phyloP scores from a whole-genome alignment of 92 coral and sea anemone genomes.

The Palythoa heliodiscus region DNA sequence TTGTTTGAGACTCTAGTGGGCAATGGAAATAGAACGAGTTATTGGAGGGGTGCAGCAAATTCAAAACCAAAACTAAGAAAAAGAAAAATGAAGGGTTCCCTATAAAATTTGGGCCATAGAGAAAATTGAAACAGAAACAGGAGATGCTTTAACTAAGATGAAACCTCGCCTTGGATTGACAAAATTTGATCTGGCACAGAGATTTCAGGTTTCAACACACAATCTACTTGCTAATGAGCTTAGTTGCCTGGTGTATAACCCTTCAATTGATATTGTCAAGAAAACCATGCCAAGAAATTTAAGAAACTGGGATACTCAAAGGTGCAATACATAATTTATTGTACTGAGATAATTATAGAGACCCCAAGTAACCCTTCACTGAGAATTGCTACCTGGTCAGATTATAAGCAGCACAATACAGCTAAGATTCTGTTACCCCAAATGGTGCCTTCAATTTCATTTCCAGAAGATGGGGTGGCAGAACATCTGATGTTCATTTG shows the following conservation, averaged over 20 bases:
- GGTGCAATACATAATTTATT: constrained; percentile 54
- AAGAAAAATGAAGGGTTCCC: constrained; percentile 45
- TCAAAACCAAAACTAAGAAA: constrained; percentile 44
- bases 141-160: constrained; percentile 62
- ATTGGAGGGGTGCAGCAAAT: constrained; percentile 67
- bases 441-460: neutral
- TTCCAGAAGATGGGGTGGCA: neutral
- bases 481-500: neutral
- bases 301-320: constrained; percentile 54
- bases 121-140: constrained; percentile 47
- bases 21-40: constrained; percentile 27
- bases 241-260: constrained; percentile 56
- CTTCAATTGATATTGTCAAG: constrained; percentile 43
- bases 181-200: constrained; percentile 14
- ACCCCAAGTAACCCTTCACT: constrained; percentile 42
- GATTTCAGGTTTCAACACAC: constrained; percentile 7
- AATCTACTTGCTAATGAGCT: constrained; percentile 57
- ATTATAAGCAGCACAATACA: neutral
- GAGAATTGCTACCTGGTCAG: neutral
- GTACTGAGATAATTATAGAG: constrained; percentile 63
- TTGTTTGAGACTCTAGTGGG: constrained; percentile 16
- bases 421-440: neutral
- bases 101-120: constrained; percentile 48
- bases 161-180: constrained; percentile 44
- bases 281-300: constrained; percentile 62